Evolutionary conservation across 2,797 vertebrate species (phyloP).

Genomic region (Oceanodroma leucorhoa): DNA sequence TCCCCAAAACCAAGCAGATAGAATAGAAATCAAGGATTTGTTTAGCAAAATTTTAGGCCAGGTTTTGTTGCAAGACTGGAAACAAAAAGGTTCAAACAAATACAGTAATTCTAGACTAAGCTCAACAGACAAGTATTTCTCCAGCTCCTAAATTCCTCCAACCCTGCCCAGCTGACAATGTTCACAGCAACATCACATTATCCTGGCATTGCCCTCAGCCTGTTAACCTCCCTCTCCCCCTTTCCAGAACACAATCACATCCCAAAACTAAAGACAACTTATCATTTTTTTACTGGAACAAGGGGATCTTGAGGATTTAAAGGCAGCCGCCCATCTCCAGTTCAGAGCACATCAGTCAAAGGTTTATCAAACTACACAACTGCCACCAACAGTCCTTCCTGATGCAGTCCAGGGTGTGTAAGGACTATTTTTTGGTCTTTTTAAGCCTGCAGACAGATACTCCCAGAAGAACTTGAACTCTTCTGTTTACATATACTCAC

Average conservation of each 20-base stretch:
- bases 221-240: not conserved
- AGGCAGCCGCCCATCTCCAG: not conserved
- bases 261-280: not conserved
- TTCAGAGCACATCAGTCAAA: constrained; percentile 16
- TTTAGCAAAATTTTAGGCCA: not conserved
- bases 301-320: not conserved
- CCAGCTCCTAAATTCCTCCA: not conserved
- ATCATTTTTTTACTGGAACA: not conserved
- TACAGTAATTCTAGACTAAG: not conserved
- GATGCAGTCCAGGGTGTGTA: fast-evolving
- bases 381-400: not conserved
- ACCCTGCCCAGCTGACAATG: fast-evolving
- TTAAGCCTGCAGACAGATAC: not conserved
- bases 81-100: not conserved
- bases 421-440: not conserved
- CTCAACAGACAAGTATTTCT: not conserved
- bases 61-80: not conserved
- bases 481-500: not conserved
- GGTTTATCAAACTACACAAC: not conserved
- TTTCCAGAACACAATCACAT: not conserved
- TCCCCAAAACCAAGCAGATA: not conserved
- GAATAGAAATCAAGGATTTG: not conserved
- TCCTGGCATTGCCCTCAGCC: not conserved
- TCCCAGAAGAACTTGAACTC: not conserved
- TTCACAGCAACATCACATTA: not conserved